phyloP scores from a whole-genome alignment of 35 echinoderm and acorn worm species.

The Patiria miniata region DNA sequence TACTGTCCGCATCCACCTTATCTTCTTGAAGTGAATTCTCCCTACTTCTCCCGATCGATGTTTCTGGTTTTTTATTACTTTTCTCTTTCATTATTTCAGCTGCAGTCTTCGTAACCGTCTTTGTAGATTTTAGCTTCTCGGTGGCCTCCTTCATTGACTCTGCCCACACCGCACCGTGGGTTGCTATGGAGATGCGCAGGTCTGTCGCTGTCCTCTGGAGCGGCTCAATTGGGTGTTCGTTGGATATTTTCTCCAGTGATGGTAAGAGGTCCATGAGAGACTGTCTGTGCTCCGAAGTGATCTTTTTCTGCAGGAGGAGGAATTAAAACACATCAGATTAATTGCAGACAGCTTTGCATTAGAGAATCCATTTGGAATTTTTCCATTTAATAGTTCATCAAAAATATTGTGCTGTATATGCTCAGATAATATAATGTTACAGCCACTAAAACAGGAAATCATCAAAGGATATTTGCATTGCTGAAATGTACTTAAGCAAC shows the following conservation, averaged over 20 bases:
- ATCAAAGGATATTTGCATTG: too few species aligned
- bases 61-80: background rate
- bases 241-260: conserved; percentile 57
- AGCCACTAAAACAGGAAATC: too few species aligned
- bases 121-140: conserved; percentile 32
- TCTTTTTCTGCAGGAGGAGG: conserved; percentile 75
- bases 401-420: too few species aligned
- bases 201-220: conserved; percentile 69
- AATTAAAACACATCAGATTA: background rate
- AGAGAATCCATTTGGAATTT: too few species aligned
- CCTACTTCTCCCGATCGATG: too few species aligned
- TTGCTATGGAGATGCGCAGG: conserved; percentile 83
- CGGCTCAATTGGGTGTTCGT: conserved; percentile 53
- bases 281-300: conserved; percentile 46
- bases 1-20: background rate
- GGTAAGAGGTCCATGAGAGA: conserved; percentile 64
- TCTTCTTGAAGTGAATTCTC: background rate
- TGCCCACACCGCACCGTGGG: conserved; percentile 83
- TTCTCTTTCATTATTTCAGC: background rate
- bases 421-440: too few species aligned
- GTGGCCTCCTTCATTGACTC: conserved; percentile 50
- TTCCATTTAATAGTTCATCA: too few species aligned
- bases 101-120: background rate
- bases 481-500: too few species aligned
- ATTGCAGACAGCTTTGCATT: too few species aligned